A percentile compares a stretch with the other conserved stretches of the same genome.
These are phyloP conservation scores for Hetaerina titia DNA, from an alignment of 2,888 invertebrate species.

Conservation along the genomic window DNA sequence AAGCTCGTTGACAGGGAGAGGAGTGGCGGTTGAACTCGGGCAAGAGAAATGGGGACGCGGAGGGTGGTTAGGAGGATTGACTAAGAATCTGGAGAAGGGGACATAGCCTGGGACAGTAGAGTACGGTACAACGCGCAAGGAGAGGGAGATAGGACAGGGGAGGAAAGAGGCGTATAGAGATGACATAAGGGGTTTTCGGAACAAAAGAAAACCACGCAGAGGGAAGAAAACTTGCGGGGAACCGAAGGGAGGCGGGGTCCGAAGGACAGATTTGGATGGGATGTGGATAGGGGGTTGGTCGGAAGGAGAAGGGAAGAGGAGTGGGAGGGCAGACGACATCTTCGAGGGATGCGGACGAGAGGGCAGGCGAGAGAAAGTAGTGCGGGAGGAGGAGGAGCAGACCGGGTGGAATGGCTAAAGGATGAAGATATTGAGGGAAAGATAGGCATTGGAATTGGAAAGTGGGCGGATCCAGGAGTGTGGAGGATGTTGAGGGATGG, in stretches of 20 bases:
- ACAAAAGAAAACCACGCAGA: not conserved
- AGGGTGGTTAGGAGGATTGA: not conserved
- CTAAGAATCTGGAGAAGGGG: not conserved
- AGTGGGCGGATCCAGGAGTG: constrained; percentile 29
- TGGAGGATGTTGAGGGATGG: not conserved
- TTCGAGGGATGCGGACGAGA: not conserved
- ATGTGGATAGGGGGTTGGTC: not conserved
- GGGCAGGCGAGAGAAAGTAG: constrained; percentile 2
- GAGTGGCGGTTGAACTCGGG: not conserved
- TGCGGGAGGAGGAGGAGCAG: not conserved
- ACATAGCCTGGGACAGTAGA: not conserved
- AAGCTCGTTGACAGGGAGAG: not conserved
- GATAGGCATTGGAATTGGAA: constrained; percentile 60
- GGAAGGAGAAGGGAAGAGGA: not conserved
- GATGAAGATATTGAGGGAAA: constrained; percentile 40
- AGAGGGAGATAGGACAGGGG: not conserved
- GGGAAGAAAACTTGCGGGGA: not conserved
- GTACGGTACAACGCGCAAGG: not conserved
- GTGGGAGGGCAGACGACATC: not conserved
- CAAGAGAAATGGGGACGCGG: not conserved
- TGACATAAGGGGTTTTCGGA: not conserved
- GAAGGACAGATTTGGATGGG: not conserved
- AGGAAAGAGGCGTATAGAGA: not conserved
- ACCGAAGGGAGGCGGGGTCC: not conserved
- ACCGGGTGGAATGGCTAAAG: not conserved